A percentile compares a stretch with the other conserved stretches of the same genome.
Evolutionary conservation across 2,797 vertebrate species (phyloP).

Genomic region (Mormyrus hasselquistii): DNA sequence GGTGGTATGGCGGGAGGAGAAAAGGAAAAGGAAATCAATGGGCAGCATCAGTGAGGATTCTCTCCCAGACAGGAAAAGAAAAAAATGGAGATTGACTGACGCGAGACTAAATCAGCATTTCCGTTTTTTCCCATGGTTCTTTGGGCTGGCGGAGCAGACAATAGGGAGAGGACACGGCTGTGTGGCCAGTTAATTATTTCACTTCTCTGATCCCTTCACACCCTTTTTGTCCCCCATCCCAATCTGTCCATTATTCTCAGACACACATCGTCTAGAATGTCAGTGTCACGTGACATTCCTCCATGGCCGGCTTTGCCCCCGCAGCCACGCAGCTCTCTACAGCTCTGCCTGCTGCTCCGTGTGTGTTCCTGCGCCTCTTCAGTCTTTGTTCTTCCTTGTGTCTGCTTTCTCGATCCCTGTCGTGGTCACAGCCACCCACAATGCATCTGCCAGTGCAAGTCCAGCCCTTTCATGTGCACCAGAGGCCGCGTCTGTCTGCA

Average conservation of each 20-base stretch:
- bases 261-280: background rate
- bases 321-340: background rate
- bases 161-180: slow-evolving; percentile 58
- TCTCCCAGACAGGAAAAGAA: slow-evolving; percentile 25
- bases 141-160: slow-evolving; percentile 45
- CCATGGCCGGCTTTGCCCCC: background rate
- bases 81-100: slow-evolving; percentile 37
- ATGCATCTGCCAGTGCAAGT: background rate
- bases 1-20: slow-evolving; percentile 15
- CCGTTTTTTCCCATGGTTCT: slow-evolving; percentile 48
- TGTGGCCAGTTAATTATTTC: slow-evolving; percentile 59
- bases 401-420: background rate
- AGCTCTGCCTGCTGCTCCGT: background rate
- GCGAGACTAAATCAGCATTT: slow-evolving; percentile 61
- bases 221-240: background rate
- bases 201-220: background rate
- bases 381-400: background rate
- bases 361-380: background rate
- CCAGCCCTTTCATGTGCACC: slow-evolving; percentile 12
- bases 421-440: slow-evolving; percentile 5
- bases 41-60: slow-evolving; percentile 31
- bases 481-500: background rate
- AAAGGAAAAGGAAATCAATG: slow-evolving; percentile 25
- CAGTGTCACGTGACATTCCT: background rate
- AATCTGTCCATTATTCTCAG: slow-evolving; percentile 6